A percentile compares a stretch with the other conserved stretches of the same genome.
Conservation (phyloP, 1,140 invertebrate species). For the Anoplolepis gracilipes region DNA sequence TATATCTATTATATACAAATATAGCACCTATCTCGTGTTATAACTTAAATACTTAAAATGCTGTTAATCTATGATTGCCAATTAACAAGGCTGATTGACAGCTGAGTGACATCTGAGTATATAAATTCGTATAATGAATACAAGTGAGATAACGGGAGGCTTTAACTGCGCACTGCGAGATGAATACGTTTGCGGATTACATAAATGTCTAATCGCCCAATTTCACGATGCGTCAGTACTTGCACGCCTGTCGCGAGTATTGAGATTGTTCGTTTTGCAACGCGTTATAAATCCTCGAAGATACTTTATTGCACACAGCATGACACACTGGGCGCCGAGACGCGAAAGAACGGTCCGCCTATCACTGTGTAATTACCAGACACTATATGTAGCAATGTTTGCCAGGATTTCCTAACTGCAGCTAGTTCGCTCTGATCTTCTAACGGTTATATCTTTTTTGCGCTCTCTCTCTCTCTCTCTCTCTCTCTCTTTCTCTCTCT, state of each 20-base stretch:
- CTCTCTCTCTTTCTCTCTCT: constrained; percentile 30
- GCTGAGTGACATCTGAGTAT: background rate
- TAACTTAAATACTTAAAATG: background rate
- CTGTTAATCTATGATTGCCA: background rate
- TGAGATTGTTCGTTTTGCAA: constrained; percentile 60
- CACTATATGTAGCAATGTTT: constrained; percentile 66
- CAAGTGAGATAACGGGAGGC: background rate
- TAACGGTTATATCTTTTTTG: constrained; percentile 26
- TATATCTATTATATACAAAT: background rate
- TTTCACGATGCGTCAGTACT: constrained; percentile 36
- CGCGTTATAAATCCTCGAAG: constrained; percentile 63
- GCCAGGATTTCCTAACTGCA: constrained; percentile 58
- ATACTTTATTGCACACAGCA: constrained; percentile 59
- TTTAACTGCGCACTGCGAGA: background rate
- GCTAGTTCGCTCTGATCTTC: constrained; percentile 34
- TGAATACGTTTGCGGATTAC: constrained; percentile 25
- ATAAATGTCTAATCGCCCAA: constrained; percentile 51
- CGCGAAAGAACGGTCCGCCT: constrained; percentile 56
- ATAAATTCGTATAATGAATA: background rate
- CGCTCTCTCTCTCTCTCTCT: constrained; percentile 13
- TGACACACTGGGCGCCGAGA: constrained; percentile 15
- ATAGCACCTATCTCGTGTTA: background rate
- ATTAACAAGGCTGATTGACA: constrained; percentile 32
- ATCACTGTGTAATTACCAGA: constrained; percentile 62
- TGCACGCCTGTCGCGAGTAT: constrained; percentile 43